Evolutionary conservation across 2,113 vertebrate species (phyloP), one percentile per base, ranked within the genome.

Genomic region (Labeo catla): DNA sequence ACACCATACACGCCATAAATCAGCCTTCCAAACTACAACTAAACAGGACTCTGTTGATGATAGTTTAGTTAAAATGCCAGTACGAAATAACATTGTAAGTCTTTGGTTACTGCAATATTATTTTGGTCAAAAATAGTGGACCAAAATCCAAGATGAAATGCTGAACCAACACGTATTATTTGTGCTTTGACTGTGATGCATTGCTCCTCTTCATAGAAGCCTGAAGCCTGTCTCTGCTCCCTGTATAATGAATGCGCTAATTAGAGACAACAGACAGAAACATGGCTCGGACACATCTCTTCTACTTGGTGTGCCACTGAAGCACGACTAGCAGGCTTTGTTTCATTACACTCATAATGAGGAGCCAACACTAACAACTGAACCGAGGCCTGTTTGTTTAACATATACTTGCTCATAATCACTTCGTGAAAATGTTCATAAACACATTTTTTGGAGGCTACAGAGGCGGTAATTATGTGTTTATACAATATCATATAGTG

Each of bases 191-290:
- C 76, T 83, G 59, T 72, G 63, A 83, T 86, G 23, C 79, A 88
- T 78, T 47, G 59, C 36, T 83, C 72, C 73, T 82, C 61, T 73
- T 54, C 76, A 54, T 78, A 57, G 57, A 81, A 61, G n/a, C 74
- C 28, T 76, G 65, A 68, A 84, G 83, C 54, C 21, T 89, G 70
- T 84, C 43, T 78, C 76, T 88, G 49, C 36, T 21, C 68, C 39
- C 23, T 76, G 63, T 84, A 63, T 80, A 91, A 91, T 88, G 52
- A 88, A 87, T 89, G 36, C 19, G 36, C 39, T 88, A 82, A 90
- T 91, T 87, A 90, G 57, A 86, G 34, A 59, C 76, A 57, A 65
- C 70, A 91, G 88, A 90, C 76, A 87, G 90, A 87, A 89, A 91
- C 89, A 88, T 52, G 68, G 49, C 13, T 83, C 36, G n/a, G 86